Base-by-base conservation (phyloP, 2,113 vertebrate genomes). In the Lagenorhynchus albirostris region DNA sequence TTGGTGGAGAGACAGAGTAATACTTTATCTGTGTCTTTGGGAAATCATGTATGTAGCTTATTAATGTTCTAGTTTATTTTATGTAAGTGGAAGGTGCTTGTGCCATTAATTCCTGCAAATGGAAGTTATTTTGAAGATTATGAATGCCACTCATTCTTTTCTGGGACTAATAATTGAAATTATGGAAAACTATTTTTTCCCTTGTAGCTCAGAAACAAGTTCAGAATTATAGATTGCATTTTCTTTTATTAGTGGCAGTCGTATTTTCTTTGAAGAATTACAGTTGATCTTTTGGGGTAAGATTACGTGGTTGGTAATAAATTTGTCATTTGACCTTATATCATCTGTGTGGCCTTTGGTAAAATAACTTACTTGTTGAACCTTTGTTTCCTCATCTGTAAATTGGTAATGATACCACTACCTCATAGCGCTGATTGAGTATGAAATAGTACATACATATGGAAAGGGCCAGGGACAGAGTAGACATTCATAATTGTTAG, bases 41-140 rank as follows among this genome's bases (percentile, higher is more conserved):
- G 21, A 95, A 89, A 76, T 96, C 17, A n/a, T 31, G 2, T 93
- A 9, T 91, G 93, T 95, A 79, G 47, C 38, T 67, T 94, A 55
- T 92, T n/a, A 91, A 65, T 95, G 14, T 89, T 92, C 86, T 95
- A 81, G 26, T 85, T 92, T 76, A 38, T 94, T 70, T 95, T 85
- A 53, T 89, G 41, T 85, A 84, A 91, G 47, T 85, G 68, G 29
- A 93, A 96, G 14, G n/a, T 96, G 33, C 84, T 89, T 96, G 14
- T 95, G 17, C 23, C 21, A 2, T 79, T 53, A 92, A 67, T 77
- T 87, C 23, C 47, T 93, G 18, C 47, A 95, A 76, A 77, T 88
- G 38, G 50, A 88, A 91, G 25, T 60, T 82, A 31, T 74, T 95
- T 81, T 93, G 67, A 91, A 38, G 62, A 79, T 97, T 84, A 73